Base-by-base conservation (phyloP, 1,140 invertebrate genomes). In the Brachionus rubens region DNA sequence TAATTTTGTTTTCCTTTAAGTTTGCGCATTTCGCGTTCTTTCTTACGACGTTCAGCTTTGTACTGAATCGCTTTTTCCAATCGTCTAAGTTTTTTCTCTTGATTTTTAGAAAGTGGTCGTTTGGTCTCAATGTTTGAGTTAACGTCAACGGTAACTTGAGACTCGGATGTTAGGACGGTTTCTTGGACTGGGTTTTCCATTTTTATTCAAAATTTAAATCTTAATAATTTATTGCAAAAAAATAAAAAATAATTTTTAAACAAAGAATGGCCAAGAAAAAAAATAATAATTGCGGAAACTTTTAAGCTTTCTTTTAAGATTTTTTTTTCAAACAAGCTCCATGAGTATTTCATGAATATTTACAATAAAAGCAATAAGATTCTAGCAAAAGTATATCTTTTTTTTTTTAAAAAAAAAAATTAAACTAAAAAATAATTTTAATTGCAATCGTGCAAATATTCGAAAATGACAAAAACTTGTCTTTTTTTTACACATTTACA, bases 61-160 rank as follows among this genome's bases (percentile, higher is more conserved):
- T 72, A 40, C 24, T 50, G 28, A 5, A 72, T 24, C 26, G 46
- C 30, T 12, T 40, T 48, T 72, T 72, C 68, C 30, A 72, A 54
- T 33, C 68, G 43, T 36, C 33, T 48, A 10, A 52, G 46, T 24
- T 72, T 72, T 72, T 72, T 72, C 24, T 72, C 46, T 54, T 72
- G 68, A 48, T 72, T 72, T 40, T 48, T 72, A 36, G 68, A 72
- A 10, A 72, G 26, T 2, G 43, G 47, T 46, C 46, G 43, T 47
- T 54, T 54, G 1, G n/a, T 1, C 12, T 54, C 52, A 14, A 54
- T 54, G 10, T 54, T 54, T 7, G 52, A 54, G 16, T 54, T 54
- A n/a, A 54, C 26, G 33, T 54, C 52, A 28, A 54, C 52, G 21
- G 14, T 59, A 16, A 36, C 3, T 36, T 59, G 28, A 19, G 0